Evolutionary conservation across 1,140 invertebrate species (phyloP).

Genomic region (Panulirus ornatus): DNA sequence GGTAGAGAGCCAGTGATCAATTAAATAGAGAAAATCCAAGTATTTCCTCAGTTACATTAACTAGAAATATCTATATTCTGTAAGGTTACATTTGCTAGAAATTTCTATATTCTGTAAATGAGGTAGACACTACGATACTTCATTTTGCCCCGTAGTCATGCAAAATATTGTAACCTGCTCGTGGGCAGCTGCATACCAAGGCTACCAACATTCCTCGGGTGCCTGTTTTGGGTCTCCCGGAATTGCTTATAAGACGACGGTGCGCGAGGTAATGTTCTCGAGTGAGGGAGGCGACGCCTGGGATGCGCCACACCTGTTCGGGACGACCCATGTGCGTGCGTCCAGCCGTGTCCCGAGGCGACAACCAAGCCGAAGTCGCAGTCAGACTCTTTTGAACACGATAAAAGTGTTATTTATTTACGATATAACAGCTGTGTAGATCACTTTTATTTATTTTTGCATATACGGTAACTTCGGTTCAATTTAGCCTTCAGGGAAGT

Average conservation of each 20-base stretch:
- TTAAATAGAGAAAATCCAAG: too few relatives aligned
- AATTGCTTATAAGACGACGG: neutral
- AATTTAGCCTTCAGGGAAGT: too few relatives aligned
- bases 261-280: neutral
- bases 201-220: neutral
- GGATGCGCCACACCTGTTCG: neutral
- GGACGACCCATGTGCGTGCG: neutral
- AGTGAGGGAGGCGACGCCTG: neutral
- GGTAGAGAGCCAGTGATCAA: too few relatives aligned
- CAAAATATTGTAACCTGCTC: too few relatives aligned
- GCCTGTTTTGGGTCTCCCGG: neutral
- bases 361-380: neutral
- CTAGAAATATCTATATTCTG: too few relatives aligned
- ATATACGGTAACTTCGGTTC: too few relatives aligned
- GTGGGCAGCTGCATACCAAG: neutral
- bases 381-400: neutral
- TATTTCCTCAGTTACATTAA: too few relatives aligned
- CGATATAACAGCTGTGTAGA: neutral
- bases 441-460: neutral
- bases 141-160: too few relatives aligned
- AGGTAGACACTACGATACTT: too few relatives aligned
- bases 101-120: too few relatives aligned
- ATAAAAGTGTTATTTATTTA: neutral
- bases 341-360: neutral
- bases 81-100: too few relatives aligned